phyloP scores from a whole-genome alignment of 1,140 invertebrate species.

The Sinonovacula constricta region DNA sequence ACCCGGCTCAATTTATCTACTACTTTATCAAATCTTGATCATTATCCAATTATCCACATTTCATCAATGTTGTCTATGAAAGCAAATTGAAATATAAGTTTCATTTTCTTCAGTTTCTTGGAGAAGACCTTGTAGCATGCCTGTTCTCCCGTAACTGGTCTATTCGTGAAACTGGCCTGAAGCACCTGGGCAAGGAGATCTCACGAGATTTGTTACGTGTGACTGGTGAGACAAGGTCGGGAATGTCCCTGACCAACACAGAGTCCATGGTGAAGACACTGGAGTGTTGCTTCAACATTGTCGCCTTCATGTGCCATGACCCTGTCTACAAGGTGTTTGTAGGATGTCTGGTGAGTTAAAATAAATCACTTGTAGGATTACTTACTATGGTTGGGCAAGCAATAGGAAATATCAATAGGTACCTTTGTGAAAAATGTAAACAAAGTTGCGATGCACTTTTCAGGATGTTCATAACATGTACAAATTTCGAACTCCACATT shows the following conservation, averaged over 20 bases:
- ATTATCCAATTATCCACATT: no score
- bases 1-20: neutral
- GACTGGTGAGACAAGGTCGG: constrained; percentile 66
- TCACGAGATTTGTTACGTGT: constrained; percentile 66
- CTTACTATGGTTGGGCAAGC: no score
- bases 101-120: constrained; percentile 73
- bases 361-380: no score
- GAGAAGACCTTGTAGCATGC: constrained; percentile 77
- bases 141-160: constrained; percentile 79
- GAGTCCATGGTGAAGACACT: constrained; percentile 71
- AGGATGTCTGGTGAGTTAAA: constrained; percentile 78
- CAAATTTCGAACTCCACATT: no score
- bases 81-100: no score
- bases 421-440: no score
- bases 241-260: constrained; percentile 64
- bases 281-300: constrained; percentile 75
- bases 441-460: no score
- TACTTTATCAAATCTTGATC: no score
- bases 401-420: no score
- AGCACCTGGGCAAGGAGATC: constrained; percentile 75
- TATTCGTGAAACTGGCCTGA: constrained; percentile 78
- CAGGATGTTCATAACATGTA: no score
- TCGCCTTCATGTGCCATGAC: constrained; percentile 78
- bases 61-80: no score
- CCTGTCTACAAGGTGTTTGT: constrained; percentile 80